Evolutionary conservation across 2,113 vertebrate species (phyloP).

Genomic region (Odontesthes bonariensis): DNA sequence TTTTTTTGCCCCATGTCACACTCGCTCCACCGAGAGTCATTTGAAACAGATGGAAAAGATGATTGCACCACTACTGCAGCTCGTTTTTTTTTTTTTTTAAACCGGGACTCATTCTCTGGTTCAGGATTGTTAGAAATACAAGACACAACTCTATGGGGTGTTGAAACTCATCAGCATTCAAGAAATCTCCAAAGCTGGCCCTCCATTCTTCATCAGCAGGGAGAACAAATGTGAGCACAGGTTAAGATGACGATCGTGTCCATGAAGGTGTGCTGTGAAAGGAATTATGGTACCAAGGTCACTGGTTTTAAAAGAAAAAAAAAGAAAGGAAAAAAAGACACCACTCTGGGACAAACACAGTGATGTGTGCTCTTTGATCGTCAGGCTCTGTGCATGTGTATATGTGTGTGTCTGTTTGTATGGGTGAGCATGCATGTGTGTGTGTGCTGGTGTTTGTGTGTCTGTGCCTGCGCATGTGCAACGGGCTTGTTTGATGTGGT

Average conservation of each 20-base stretch:
- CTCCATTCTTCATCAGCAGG: conserved; percentile 41
- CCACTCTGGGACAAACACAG: conserved; percentile 64
- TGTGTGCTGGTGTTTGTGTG: background rate
- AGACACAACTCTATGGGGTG: conserved; percentile 59
- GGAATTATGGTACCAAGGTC: conserved; percentile 71
- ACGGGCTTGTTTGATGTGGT: conserved; percentile 80
- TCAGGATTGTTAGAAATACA: conserved; percentile 62
- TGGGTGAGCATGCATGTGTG: conserved; percentile 19
- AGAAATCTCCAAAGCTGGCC: conserved; percentile 56
- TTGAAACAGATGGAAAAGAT: conserved; percentile 67
- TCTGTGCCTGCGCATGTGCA: conserved; percentile 54
- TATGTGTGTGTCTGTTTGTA: conserved; percentile 30
- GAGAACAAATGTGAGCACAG: conserved; percentile 42
- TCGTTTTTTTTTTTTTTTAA: conserved; percentile 50
- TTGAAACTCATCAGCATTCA: conserved; percentile 66
- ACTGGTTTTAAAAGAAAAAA: conserved; percentile 16
- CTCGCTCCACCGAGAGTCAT: conserved; percentile 62
- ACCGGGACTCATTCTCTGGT: conserved; percentile 41
- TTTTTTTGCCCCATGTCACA: conserved; percentile 61
- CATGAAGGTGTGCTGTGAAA: conserved; percentile 70
- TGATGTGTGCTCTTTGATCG: conserved; percentile 68
- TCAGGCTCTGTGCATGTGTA: conserved; percentile 18
- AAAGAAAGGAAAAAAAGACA: conserved; percentile 28
- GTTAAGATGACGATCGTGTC: conserved; percentile 56
- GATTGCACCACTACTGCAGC: conserved; percentile 48